Evolutionary conservation across 1,140 invertebrate species (phyloP).

Genomic region (Papilio xuthus): DNA sequence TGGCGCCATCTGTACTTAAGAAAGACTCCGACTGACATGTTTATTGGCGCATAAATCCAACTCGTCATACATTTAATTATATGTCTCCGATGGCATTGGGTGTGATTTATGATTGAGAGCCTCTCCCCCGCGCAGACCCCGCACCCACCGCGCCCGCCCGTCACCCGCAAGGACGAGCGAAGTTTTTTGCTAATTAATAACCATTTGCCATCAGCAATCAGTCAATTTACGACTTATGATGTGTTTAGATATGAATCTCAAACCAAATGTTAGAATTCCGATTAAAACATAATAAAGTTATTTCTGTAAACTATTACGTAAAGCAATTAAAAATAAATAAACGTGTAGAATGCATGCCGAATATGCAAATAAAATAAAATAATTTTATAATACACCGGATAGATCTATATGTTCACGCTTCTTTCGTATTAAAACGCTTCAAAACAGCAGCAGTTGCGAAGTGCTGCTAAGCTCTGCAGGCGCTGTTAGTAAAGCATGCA

Average conservation of each 20-base stretch:
- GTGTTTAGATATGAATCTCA: neutral
- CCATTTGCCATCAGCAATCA: slow-evolving; percentile 7
- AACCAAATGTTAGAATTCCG: neutral
- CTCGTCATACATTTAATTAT: slow-evolving; percentile 65
- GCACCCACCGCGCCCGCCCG: neutral
- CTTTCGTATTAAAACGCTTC: neutral
- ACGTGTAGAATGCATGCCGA: too few species aligned
- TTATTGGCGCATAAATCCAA: slow-evolving; percentile 64
- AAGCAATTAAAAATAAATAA: too few species aligned
- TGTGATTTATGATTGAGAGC: slow-evolving; percentile 49
- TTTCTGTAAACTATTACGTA: too few species aligned
- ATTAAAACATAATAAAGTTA: too few species aligned
- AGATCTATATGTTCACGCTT: too few species aligned
- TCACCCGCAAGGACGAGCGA: neutral
- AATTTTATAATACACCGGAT: too few species aligned
- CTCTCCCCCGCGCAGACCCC: neutral
- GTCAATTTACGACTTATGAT: slow-evolving; percentile 1
- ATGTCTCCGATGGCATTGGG: slow-evolving; percentile 51
- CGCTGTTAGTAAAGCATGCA: neutral
- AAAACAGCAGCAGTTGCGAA: neutral
- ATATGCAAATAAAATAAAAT: too few species aligned
- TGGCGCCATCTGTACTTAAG: slow-evolving; percentile 38
- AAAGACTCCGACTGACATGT: slow-evolving; percentile 56
- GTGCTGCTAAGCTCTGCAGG: slow-evolving; percentile 9
- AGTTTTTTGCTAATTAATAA: slow-evolving; percentile 22